Evolutionary conservation across 2,113 vertebrate species (phyloP), one percentile per base, ranked within the genome.

Genomic region (Meriones unguiculatus): DNA sequence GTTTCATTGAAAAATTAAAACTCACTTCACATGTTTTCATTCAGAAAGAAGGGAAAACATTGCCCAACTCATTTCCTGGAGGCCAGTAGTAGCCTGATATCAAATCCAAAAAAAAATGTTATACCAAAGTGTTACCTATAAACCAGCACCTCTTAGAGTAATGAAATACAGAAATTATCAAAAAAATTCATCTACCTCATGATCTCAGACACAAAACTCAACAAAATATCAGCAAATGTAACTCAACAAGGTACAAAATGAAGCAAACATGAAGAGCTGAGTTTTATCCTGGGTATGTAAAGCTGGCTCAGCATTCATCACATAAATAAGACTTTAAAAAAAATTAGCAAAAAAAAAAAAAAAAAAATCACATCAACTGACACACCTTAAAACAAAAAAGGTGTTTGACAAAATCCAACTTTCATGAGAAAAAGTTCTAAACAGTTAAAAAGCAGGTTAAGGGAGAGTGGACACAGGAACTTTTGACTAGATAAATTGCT

Each of bases 131-230:
- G 6, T 70, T 70, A 70, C 32, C 41, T 84, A 89, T 8, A 82
- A 89, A 82, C 15, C 24, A 89, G 25, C 25, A 70, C 32, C 69
- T 70, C 69, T 70, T 32, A 70, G 18, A 59, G 35, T n/a, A 81
- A 38, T 41, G 20, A 41, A 62, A 82, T 59, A 82, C 11, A 82
- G 54, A 57, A 81, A 80, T 80, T 80, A 52, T 80, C 52, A 57
- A 76, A 24, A 73, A n/a, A 75, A 75, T 41, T 52, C 76, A 80
- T 64, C 59, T 72, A 35, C 46, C 17, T 94, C 57, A 41, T 82
- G 32, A 89, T 78, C 52, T 62, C 72, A 84, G 32, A 84, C 67
- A 86, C 69, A 92, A 76, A 92, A 92, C 13, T 76, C 70, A 76
- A 86, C 11, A 78, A 75, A 64, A 65, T 30, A 65, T 38, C 54